Evolutionary conservation across 2,888 invertebrate genomes (phyloP).

Genomic region (Eurytoma californica): DNA sequence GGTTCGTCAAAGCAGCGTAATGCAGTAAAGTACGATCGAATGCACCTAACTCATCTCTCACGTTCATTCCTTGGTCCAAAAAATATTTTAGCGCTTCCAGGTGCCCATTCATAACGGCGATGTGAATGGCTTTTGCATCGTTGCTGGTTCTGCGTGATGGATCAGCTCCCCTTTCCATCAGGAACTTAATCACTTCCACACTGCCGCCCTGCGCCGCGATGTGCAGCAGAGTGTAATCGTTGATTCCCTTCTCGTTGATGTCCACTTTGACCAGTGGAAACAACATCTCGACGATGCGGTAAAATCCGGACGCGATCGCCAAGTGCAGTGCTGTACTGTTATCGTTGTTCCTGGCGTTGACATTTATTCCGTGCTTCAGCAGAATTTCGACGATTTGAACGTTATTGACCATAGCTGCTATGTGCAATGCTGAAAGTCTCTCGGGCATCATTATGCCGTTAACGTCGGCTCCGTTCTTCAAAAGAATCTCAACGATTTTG

Average conservation of each 20-base stretch:
- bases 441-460: background rate
- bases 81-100: slow-evolving; percentile 26
- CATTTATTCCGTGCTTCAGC: slow-evolving; percentile 21
- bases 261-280: slow-evolving; percentile 36
- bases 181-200: slow-evolving; percentile 28
- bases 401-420: slow-evolving; percentile 21
- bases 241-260: slow-evolving; percentile 24
- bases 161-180: slow-evolving; percentile 46
- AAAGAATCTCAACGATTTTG: slow-evolving; percentile 26
- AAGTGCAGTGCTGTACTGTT: slow-evolving; percentile 57
- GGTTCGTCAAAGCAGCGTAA: background rate
- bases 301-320: slow-evolving; percentile 52
- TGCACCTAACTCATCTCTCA: background rate
- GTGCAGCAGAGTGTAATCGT: slow-evolving; percentile 54
- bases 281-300: slow-evolving; percentile 47
- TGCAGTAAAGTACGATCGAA: background rate
- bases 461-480: slow-evolving; percentile 43
- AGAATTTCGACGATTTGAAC: slow-evolving; percentile 27
- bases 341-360: slow-evolving; percentile 45
- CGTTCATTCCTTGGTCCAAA: slow-evolving; percentile 13
- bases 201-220: slow-evolving; percentile 57
- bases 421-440: slow-evolving; percentile 24
- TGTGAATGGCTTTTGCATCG: slow-evolving; percentile 46
- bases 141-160: slow-evolving; percentile 41
- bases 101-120: slow-evolving; percentile 48